These are phyloP conservation scores for Pristionchus entomophagus DNA, from an alignment of 2,888 invertebrate genomes.

Conservation along the genomic window DNA sequence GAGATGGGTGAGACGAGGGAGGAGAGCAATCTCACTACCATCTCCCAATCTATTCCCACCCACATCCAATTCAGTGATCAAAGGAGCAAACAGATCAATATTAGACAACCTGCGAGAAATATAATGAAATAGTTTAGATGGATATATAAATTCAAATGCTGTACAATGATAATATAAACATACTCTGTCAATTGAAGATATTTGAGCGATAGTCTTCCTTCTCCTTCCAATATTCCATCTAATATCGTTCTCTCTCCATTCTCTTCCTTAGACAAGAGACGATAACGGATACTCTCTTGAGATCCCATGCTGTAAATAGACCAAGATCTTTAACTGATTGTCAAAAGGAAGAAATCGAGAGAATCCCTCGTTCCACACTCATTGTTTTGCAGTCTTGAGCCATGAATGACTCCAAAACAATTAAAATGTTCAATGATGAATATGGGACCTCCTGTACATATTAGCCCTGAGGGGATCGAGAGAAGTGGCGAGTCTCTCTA, in stretches of 20 bases:
- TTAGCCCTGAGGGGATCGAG: conserved; percentile 33
- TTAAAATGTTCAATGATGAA: not conserved
- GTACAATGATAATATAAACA: not conserved
- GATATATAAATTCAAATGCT: not conserved
- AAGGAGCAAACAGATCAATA: conserved; percentile 57
- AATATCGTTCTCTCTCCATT: not conserved
- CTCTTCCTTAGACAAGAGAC: not conserved
- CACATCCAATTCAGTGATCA: conserved; percentile 54
- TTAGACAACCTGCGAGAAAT: conserved; percentile 53
- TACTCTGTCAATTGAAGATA: conserved; percentile 31
- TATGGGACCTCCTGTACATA: conserved; percentile 38
- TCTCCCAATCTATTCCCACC: conserved; percentile 55
- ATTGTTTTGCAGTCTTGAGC: too few relatives aligned
- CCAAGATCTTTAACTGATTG: too few relatives aligned
- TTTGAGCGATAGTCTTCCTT: conserved; percentile 17
- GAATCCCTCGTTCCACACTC: too few relatives aligned
- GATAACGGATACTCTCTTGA: conserved; percentile 5
- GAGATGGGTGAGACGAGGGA: conserved; percentile 35
- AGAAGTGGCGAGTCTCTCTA: not conserved
- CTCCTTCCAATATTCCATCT: conserved; percentile 20
- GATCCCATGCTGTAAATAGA: conserved; percentile 7
- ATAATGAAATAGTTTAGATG: not conserved
- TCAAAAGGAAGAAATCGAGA: too few relatives aligned
- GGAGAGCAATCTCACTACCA: not conserved
- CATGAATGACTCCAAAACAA: too few relatives aligned